Evolutionary conservation across 2,113 vertebrate species (phyloP), one percentile per base, ranked within the genome.

Genomic region (Peromyscus polionotus): DNA sequence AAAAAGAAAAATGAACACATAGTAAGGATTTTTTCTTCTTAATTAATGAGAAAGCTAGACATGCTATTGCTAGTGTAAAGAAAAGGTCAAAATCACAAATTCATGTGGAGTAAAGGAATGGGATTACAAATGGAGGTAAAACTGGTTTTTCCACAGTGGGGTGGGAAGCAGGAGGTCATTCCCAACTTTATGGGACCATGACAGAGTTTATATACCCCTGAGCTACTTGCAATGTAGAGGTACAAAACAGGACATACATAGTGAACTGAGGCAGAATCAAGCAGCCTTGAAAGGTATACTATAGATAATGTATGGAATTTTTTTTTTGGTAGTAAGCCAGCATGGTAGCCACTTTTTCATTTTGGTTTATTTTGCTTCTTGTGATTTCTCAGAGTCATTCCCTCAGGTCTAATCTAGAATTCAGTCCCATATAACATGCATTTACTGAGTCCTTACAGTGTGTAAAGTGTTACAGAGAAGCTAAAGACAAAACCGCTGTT

Each of bases 11-110:
- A 59, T 81, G 68, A 96, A 84, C 68, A 92, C 7, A 14, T 80
- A n/a, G 90, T 94, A 89, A 94, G 88, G 77, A 88, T 95, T 97
- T 96, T 93, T 96, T 97, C 96, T 97, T 90, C 79, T 93, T 97
- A 93, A 94, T 95, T 92, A 97, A 70, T 45, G 87, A 59, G 70
- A 81, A 91, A 97, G 93, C 79, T 88, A 95, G 96, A 95, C 54
- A 86, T 95, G 51, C 51, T 92, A 86, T 91, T 96, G 72, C 48
- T 0, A 0, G 48, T 91, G 91, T 48, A 86, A 96, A 94, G 68
- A 86, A 79, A 96, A 91, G 20, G 81, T 94, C 75, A 75, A 77
- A 96, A 93, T 48, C 54, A 96, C 65, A 96, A 79, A 93, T 95
- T 65, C 95, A 96, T 95, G 89, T 83, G 48, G 89, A 94, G 77